Conservation (phyloP, 2,888 invertebrate species). For the Venusia cambrica region DNA sequence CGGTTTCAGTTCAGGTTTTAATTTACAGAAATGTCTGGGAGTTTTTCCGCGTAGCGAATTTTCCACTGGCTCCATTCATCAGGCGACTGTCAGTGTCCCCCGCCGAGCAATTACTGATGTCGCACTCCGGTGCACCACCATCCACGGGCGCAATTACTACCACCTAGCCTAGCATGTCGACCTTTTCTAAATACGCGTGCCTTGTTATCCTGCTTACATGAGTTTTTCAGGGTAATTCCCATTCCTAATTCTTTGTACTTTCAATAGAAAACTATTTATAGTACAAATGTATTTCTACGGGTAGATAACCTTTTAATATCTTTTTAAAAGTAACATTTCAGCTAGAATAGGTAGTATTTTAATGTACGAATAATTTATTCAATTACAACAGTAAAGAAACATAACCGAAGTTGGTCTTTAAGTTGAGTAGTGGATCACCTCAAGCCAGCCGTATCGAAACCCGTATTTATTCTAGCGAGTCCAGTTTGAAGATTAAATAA, state of each 20-base stretch:
- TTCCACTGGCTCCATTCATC: conserved; percentile 67
- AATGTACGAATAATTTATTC: too few relatives aligned
- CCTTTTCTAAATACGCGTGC: conserved; percentile 28
- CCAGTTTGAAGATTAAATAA: too few relatives aligned
- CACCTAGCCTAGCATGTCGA: conserved; percentile 37
- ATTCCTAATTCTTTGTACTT: background rate
- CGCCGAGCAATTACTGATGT: conserved; percentile 73
- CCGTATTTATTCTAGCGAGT: too few relatives aligned
- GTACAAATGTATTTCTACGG: too few relatives aligned
- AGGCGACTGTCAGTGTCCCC: conserved; percentile 64
- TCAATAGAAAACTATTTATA: too few relatives aligned
- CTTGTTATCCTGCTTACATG: conserved; percentile 19
- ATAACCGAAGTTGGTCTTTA: too few relatives aligned
- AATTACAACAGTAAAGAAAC: too few relatives aligned
- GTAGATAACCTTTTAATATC: too few relatives aligned
- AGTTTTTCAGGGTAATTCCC: conserved; percentile 5
- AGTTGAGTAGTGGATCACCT: too few relatives aligned
- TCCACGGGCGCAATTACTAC: conserved; percentile 60
- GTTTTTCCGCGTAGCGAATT: conserved; percentile 59
- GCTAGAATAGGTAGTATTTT: too few relatives aligned
- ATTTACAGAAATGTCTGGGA: conserved; percentile 61
- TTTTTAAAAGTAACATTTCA: too few relatives aligned
- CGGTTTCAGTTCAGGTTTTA: conserved; percentile 54
- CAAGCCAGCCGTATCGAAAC: too few relatives aligned
- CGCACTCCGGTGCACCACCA: conserved; percentile 60